These are phyloP conservation scores for Heteropelma amictum DNA, from an alignment of 2,888 invertebrate genomes.

Conservation along the genomic window DNA sequence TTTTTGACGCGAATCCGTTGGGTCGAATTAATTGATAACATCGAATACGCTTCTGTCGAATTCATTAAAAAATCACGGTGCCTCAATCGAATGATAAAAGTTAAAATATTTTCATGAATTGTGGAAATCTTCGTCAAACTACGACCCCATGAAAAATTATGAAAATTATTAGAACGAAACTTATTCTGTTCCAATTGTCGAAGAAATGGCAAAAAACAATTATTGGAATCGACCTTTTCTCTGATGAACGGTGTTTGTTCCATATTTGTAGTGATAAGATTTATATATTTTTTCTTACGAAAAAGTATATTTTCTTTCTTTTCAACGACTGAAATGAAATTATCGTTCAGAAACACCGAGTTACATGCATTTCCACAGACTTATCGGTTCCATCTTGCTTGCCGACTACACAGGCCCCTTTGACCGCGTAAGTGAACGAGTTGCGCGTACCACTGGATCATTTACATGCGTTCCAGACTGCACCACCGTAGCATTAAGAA, in stretches of 20 bases:
- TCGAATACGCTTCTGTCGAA: slow-evolving; percentile 1
- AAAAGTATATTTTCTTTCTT: too few species aligned
- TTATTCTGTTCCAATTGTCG: too few species aligned
- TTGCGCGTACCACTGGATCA: slow-evolving; percentile 34
- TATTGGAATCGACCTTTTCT: too few species aligned
- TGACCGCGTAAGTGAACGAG: slow-evolving; percentile 26
- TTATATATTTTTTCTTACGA: too few species aligned
- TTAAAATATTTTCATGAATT: too few species aligned
- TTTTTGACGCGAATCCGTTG: slow-evolving; percentile 40
- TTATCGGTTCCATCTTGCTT: slow-evolving; percentile 14
- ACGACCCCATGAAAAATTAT: too few species aligned
- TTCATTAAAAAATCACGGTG: slow-evolving; percentile 1
- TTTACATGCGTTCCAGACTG: slow-evolving; percentile 39
- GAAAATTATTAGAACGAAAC: too few species aligned
- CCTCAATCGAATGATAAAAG: slow-evolving; percentile 18
- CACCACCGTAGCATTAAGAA: slow-evolving; percentile 8
- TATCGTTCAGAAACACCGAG: not conserved
- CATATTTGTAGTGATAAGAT: too few species aligned
- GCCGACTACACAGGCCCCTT: not conserved
- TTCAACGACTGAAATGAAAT: too few species aligned
- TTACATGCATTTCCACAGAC: not conserved
- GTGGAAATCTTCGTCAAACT: too few species aligned
- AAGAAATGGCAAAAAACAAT: too few species aligned
- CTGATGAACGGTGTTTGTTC: not conserved
- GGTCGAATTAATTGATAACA: not conserved